A percentile compares a stretch with the other conserved stretches of the same genome.
These are phyloP conservation scores for Tinea trinotella DNA, from an alignment of 2,888 invertebrate species.

Conservation along the genomic window DNA sequence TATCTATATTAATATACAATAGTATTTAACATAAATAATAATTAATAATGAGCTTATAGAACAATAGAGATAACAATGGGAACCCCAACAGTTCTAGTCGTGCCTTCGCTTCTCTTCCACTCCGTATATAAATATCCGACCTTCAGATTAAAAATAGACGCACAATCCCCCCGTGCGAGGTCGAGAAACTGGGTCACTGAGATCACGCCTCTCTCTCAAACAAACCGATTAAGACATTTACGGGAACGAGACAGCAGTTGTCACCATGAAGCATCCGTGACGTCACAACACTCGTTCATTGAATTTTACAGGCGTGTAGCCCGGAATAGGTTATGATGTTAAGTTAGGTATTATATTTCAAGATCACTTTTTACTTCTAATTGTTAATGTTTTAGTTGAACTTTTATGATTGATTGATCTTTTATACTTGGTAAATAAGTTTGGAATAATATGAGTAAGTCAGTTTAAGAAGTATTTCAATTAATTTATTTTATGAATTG, in stretches of 20 bases:
- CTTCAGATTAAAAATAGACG: conserved; percentile 71
- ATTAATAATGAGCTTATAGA: not conserved
- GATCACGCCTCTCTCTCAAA: conserved; percentile 35
- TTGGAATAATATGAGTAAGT: no score
- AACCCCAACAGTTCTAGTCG: conserved; percentile 19
- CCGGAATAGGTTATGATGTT: conserved; percentile 3
- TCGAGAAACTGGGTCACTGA: conserved; percentile 64
- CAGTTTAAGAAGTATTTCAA: no score
- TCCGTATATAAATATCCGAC: conserved; percentile 66
- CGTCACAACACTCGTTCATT: conserved; percentile 60
- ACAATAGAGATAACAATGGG: conserved; percentile 27
- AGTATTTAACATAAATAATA: not conserved
- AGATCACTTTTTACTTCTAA: not conserved
- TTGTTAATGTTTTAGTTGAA: not conserved
- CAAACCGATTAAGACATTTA: conserved; percentile 20
- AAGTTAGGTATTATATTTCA: not conserved
- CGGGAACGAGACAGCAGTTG: conserved; percentile 3
- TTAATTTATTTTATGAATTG: no score
- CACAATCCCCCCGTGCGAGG: conserved; percentile 61
- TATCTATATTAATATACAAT: no score
- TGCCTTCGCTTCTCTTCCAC: conserved; percentile 34
- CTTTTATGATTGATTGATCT: conserved; percentile 2
- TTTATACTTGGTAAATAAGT: no score
- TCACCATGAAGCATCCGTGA: conserved; percentile 34
- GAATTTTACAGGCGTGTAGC: conserved; percentile 51